Conservation (phyloP, 2,113 vertebrate species). For the Zapornia atra region DNA sequence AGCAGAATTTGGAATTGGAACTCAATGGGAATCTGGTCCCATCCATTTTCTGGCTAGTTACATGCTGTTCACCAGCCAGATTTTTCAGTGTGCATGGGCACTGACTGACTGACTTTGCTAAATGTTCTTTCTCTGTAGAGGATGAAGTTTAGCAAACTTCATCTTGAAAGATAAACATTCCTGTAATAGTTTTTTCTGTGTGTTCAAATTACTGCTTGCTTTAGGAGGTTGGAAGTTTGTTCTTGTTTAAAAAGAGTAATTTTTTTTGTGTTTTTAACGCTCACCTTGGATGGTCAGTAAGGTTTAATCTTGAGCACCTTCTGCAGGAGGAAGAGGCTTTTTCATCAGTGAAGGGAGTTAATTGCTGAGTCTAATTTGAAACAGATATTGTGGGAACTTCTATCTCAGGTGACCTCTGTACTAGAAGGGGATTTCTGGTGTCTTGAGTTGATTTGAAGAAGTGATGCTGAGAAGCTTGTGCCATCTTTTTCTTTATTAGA, state of each 20-base stretch:
- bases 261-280: not conserved
- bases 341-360: not conserved
- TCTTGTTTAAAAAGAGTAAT: too few relatives aligned
- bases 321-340: not conserved
- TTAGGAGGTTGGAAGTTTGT: not conserved
- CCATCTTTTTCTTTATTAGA: not conserved
- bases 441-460: not conserved
- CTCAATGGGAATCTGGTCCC: not conserved
- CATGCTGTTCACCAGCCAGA: not conserved
- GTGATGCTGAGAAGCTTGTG: not conserved
- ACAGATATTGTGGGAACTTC: not conserved
- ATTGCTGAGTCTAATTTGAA: not conserved
- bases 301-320: not conserved
- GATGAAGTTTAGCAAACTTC: not conserved
- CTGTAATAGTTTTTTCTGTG: not conserved
- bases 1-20: not conserved
- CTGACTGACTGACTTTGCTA: not conserved
- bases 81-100: not conserved
- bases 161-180: not conserved
- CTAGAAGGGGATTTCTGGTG: not conserved
- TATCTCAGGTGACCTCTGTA: not conserved
- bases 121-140: not conserved
- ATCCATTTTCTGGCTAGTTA: fast-evolving
- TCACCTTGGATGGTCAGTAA: not conserved
- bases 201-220: not conserved